phyloP scores from a whole-genome alignment of 2,113 vertebrate species.

The Megaceryle maxima region DNA sequence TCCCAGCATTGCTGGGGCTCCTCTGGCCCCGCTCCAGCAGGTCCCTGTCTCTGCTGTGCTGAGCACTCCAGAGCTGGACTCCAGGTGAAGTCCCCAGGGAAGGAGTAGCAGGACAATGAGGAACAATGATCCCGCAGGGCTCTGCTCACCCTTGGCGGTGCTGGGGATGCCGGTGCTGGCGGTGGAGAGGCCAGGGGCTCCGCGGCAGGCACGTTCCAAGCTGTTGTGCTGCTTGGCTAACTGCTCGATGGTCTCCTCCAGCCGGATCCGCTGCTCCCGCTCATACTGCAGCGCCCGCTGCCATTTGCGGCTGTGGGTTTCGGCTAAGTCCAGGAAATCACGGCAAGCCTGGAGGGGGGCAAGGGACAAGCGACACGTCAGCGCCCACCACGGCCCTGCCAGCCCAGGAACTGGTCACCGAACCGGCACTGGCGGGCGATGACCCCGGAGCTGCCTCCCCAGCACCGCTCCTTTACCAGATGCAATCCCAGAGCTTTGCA shows the following conservation, averaged over 20 bases:
- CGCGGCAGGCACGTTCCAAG: constrained; percentile 93
- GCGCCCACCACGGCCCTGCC: rapidly evolving
- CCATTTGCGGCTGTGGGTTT: constrained; percentile 93
- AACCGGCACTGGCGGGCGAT: rapidly evolving
- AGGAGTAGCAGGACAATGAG: neutral
- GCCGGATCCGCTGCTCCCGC: constrained; percentile 90
- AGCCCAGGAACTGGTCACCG: rapidly evolving
- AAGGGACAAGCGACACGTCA: neutral
- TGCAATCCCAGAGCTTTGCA: neutral
- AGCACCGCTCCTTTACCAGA: rapidly evolving
- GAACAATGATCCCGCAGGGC: neutral
- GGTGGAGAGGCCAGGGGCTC: constrained; percentile 77
- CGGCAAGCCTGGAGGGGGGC: constrained; percentile 85
- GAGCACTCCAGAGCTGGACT: neutral
- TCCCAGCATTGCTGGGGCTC: neutral
- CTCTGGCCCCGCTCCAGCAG: neutral
- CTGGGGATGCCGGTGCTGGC: constrained; percentile 66
- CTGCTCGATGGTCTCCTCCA: constrained; percentile 98
- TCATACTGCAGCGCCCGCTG: constrained; percentile 95
- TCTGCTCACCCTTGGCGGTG: constrained; percentile 80
- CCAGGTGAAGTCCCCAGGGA: neutral
- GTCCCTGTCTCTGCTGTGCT: neutral
- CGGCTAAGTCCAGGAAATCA: constrained; percentile 94
- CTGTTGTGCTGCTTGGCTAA: constrained; percentile 98
- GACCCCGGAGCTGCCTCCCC: neutral